Evolutionary conservation across 2,888 invertebrate genomes (phyloP).

Genomic region (Campaea margaritaria): DNA sequence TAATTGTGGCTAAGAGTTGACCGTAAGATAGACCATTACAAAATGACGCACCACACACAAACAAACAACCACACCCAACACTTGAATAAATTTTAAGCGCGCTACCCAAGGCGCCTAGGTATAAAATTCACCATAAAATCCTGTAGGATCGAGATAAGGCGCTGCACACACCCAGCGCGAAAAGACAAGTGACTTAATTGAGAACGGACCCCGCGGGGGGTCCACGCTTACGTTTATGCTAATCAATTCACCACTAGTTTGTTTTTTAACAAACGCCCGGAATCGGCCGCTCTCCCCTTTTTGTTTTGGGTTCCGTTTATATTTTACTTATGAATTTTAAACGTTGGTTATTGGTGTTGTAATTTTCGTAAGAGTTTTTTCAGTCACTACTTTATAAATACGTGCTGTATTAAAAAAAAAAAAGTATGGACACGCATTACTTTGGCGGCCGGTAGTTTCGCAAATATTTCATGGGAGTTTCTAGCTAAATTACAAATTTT

Average conservation of each 20-base stretch:
- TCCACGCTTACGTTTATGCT: constrained; percentile 80
- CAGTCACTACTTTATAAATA: no score
- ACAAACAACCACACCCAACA: constrained; percentile 32
- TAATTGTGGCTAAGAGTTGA: no score
- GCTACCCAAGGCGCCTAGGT: constrained; percentile 52
- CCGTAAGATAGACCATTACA: neutral
- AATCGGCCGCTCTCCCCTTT: constrained; percentile 62
- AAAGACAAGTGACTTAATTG: constrained; percentile 84
- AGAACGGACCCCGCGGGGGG: constrained; percentile 76
- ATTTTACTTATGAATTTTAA: constrained; percentile 43
- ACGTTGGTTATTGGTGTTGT: constrained; percentile 30
- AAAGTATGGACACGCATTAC: no score
- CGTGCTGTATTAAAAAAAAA: no score
- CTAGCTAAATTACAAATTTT: no score
- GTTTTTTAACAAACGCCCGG: constrained; percentile 79
- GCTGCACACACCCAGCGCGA: constrained; percentile 73
- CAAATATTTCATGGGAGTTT: no score
- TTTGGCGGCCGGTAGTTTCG: no score
- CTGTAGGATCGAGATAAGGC: constrained; percentile 71
- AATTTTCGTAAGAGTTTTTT: neutral
- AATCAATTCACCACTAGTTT: constrained; percentile 80
- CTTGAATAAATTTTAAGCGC: constrained; percentile 24
- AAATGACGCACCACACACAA: constrained; percentile 22
- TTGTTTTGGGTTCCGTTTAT: constrained; percentile 60
- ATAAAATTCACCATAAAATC: constrained; percentile 70